Evolutionary conservation across 2,113 vertebrate genomes (phyloP).

Genomic region (Leucopternis melanops): DNA sequence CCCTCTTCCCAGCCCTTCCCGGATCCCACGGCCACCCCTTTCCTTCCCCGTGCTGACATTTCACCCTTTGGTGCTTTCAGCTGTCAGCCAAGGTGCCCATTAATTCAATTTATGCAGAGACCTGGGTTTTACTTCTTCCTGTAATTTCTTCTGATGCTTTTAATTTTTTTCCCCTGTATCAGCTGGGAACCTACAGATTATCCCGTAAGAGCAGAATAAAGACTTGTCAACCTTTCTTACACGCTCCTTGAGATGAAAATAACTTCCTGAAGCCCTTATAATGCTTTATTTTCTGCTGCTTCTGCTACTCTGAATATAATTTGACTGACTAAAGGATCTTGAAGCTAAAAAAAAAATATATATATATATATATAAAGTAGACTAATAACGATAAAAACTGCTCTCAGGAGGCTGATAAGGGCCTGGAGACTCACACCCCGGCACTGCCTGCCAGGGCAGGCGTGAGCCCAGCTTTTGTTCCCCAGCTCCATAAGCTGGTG

Average conservation of each 20-base stretch:
- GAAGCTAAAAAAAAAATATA: not conserved
- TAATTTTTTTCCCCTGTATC: not conserved
- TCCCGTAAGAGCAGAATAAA: slow-evolving; percentile 48
- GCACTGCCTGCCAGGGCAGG: not conserved
- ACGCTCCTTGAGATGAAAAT: slow-evolving; percentile 31
- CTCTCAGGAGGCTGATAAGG: not conserved
- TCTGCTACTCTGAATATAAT: slow-evolving; percentile 41
- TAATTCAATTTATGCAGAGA: not conserved
- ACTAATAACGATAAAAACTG: not conserved
- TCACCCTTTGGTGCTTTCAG: not conserved
- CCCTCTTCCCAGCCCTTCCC: not conserved
- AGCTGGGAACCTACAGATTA: slow-evolving; percentile 45
- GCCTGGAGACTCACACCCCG: not conserved
- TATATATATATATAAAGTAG: not conserved
- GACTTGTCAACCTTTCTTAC: slow-evolving; percentile 19
- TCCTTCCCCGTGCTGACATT: not conserved
- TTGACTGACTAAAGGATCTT: slow-evolving; percentile 47
- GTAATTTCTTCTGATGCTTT: slow-evolving; percentile 6
- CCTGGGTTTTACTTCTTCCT: not conserved
- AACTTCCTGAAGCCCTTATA: slow-evolving; percentile 26
- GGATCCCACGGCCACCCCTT: accelerated
- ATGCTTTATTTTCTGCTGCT: slow-evolving; percentile 43
- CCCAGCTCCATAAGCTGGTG: not conserved
- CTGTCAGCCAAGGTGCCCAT: not conserved
- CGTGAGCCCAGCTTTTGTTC: not conserved